Conservation (phyloP, 2,797 vertebrate genomes). For the Jordanella pulchra region DNA sequence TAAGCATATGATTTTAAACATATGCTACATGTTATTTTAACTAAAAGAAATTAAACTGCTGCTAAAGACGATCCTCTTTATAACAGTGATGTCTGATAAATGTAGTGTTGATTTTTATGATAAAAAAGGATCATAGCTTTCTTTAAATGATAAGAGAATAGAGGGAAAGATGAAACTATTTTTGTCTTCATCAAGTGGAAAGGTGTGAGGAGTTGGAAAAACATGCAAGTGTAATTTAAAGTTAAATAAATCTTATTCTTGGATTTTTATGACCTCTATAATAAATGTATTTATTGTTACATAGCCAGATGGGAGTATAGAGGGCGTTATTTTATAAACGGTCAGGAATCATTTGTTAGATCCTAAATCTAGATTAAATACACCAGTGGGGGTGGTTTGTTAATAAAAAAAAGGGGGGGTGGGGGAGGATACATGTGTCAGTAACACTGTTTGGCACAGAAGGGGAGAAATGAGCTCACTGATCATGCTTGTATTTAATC, state of each 20-base stretch:
- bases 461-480: slow-evolving; percentile 69
- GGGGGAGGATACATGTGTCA: slow-evolving; percentile 14
- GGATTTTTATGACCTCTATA: too few relatives aligned
- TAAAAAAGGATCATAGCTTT: neutral
- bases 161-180: neutral
- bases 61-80: neutral
- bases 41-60: too few relatives aligned
- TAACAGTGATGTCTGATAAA: neutral
- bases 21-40: too few relatives aligned
- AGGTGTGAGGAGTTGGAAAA: neutral
- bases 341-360: slow-evolving; percentile 44
- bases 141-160: neutral
- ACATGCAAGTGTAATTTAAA: neutral
- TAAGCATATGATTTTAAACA: neutral
- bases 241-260: too few relatives aligned
- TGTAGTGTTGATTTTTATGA: neutral
- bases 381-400: slow-evolving; percentile 30
- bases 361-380: slow-evolving; percentile 62
- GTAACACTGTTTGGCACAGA: slow-evolving; percentile 34
- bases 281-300: too few relatives aligned
- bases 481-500: slow-evolving; percentile 71
- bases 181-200: neutral
- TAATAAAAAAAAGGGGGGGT: slow-evolving; percentile 11
- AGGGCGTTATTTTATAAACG: slow-evolving; percentile 43
- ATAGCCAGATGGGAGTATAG: slow-evolving; percentile 5